Conservation (phyloP, 1,140 invertebrate genomes). For the Heterodera schachtii region DNA sequence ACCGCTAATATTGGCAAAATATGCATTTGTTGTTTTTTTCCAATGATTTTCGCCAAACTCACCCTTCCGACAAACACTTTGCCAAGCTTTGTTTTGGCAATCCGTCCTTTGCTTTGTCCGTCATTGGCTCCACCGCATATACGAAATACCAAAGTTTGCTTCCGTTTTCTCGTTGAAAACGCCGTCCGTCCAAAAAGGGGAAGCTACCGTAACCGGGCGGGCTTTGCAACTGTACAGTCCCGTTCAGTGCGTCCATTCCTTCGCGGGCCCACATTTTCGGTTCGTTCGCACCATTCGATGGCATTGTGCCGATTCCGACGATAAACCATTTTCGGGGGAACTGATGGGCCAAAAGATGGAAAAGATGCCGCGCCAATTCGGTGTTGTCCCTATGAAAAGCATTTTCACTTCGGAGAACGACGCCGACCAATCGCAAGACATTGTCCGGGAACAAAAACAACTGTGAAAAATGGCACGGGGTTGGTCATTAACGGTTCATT, state of each 20-base stretch:
- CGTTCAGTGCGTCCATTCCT: neutral
- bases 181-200: neutral
- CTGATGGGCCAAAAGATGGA: neutral
- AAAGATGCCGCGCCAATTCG: slow-evolving; percentile 6
- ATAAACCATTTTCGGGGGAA: slow-evolving; percentile 15
- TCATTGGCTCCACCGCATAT: neutral
- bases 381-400: neutral
- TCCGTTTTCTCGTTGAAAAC: neutral
- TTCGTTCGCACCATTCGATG: neutral
- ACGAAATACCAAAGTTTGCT: slow-evolving; percentile 5
- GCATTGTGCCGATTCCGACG: neutral
- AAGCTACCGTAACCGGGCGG: neutral
- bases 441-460: slow-evolving; percentile 3
- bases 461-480: neutral
- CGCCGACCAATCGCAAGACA: neutral
- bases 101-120: neutral
- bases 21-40: too few species aligned
- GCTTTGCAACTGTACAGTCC: neutral
- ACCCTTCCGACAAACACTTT: neutral
- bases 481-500: too few species aligned
- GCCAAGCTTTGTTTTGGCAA: neutral
- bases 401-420: neutral
- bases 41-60: neutral
- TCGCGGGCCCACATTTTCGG: neutral
- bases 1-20: too few species aligned